Evolutionary conservation across 2,888 invertebrate genomes (phyloP).

Genomic region (Leptopilina myrica): DNA sequence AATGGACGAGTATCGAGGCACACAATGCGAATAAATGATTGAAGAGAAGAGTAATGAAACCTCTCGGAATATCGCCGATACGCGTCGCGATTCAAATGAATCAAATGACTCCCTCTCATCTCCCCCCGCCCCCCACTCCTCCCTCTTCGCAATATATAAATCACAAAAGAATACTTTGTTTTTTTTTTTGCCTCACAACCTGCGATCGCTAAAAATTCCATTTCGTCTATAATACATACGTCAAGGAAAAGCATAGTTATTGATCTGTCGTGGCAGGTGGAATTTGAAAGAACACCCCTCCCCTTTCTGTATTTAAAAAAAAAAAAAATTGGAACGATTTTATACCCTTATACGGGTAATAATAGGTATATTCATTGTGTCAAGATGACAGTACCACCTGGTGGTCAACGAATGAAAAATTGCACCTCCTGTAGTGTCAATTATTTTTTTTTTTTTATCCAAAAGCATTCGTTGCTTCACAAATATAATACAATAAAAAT

Average conservation of each 20-base stretch:
- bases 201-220: slow-evolving; percentile 9
- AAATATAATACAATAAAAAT: too few relatives aligned
- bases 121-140: too few relatives aligned
- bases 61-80: slow-evolving; percentile 31
- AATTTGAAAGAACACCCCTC: background rate
- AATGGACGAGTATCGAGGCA: slow-evolving; percentile 17
- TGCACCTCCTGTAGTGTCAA: slow-evolving; percentile 11
- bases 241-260: background rate
- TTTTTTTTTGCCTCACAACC: background rate
- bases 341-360: background rate
- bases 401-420: slow-evolving; percentile 12
- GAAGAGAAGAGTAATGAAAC: slow-evolving; percentile 34
- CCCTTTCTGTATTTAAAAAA: too few relatives aligned
- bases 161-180: slow-evolving; percentile 14
- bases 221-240: background rate
- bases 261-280: slow-evolving; percentile 2
- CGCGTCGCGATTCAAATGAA: slow-evolving; percentile 22
- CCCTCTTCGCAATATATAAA: slow-evolving; percentile 6
- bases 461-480: too few relatives aligned
- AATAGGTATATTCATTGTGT: slow-evolving; percentile 24
- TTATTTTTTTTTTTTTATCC: slow-evolving; percentile 4
- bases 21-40: slow-evolving; percentile 19
- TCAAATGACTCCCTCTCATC: background rate
- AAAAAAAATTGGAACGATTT: slow-evolving; percentile 7
- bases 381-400: slow-evolving; percentile 24